A percentile compares a stretch with the other conserved stretches of the same genome.
These are phyloP conservation scores for Sebastiscus albofasciatus DNA, from an alignment of 2,797 vertebrate genomes.

Conservation along the genomic window DNA sequence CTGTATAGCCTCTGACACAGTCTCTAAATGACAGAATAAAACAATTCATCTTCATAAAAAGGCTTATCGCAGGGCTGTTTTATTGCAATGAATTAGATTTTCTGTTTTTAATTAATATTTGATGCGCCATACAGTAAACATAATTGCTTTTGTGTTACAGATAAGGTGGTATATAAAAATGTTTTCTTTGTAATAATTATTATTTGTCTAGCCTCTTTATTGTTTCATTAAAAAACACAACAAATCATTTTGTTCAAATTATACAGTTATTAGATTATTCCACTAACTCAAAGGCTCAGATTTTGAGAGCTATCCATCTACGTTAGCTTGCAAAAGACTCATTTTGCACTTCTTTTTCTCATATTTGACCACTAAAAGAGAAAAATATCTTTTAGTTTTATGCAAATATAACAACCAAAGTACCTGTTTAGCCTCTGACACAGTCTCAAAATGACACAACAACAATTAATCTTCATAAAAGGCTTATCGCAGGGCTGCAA, in stretches of 20 bases:
- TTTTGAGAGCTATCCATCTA: background rate
- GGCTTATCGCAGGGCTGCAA: background rate
- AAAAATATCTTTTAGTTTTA: too few species aligned
- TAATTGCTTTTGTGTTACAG: background rate
- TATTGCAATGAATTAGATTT: background rate
- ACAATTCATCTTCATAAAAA: background rate
- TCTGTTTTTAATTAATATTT: background rate
- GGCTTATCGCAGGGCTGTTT: background rate
- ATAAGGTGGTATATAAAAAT: background rate
- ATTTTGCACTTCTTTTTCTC: background rate
- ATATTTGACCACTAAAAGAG: background rate
- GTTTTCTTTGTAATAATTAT: background rate
- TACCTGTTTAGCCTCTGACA: background rate
- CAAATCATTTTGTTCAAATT: too few species aligned
- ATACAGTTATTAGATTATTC: too few species aligned
- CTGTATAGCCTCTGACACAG: background rate
- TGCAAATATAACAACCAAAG: background rate
- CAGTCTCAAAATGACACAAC: background rate
- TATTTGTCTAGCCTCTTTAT: background rate
- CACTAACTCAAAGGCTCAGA: too few species aligned
- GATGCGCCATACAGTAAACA: background rate
- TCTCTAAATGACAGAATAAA: background rate
- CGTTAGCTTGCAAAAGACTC: background rate
- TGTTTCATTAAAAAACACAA: background rate
- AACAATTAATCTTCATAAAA: background rate